phyloP scores from a whole-genome alignment of 1,140 invertebrate genomes.

The Homarus americanus region DNA sequence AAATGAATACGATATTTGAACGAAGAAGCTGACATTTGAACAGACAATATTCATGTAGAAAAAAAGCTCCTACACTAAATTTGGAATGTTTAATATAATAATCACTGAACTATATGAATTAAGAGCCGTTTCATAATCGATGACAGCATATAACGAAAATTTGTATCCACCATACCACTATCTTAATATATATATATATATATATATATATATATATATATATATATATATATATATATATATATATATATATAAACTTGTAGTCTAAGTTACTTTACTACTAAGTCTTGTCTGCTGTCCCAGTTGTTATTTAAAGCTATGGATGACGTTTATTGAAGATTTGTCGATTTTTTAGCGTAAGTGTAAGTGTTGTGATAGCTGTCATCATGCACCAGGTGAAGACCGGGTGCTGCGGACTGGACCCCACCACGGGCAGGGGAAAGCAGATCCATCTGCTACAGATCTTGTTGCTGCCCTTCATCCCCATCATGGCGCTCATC shows the following conservation, averaged over 20 bases:
- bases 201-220: conserved; percentile 15
- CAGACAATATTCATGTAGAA: too few species aligned
- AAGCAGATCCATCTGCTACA: conserved; percentile 76
- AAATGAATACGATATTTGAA: too few species aligned
- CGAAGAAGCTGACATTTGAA: too few species aligned
- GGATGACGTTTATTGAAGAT: too few species aligned
- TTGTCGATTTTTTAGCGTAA: too few species aligned
- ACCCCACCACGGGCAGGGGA: conserved; percentile 69
- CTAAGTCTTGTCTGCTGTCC: background rate
- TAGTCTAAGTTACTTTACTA: background rate
- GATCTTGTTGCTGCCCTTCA: conserved; percentile 89
- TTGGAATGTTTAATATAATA: too few species aligned
- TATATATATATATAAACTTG: background rate
- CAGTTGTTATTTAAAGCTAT: background rate
- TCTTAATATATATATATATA: conserved; percentile 1
- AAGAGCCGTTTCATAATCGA: too few species aligned
- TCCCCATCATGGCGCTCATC: conserved; percentile 90
- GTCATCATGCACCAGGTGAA: conserved; percentile 49
- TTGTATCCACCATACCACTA: too few species aligned
- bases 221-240: conserved; percentile 17
- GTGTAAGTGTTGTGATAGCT: too few species aligned
- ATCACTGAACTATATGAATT: too few species aligned
- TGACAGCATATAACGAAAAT: too few species aligned
- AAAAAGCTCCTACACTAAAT: too few species aligned
- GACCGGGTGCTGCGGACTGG: conserved; percentile 70